These are phyloP conservation scores for Struthio camelus DNA, from an alignment of 2,113 vertebrate species.

Conservation along the genomic window DNA sequence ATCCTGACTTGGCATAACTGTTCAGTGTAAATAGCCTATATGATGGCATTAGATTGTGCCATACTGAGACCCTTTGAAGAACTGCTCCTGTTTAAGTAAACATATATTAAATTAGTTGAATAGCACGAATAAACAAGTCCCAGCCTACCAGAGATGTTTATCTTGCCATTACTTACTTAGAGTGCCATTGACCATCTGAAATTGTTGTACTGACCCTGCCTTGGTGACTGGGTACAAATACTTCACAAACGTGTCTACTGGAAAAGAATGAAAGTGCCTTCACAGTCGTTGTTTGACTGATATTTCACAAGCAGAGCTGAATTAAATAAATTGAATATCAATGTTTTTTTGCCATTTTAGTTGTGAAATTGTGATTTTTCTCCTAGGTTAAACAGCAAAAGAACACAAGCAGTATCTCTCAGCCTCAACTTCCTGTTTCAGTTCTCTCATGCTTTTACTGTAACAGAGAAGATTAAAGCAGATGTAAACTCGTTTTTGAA, in stretches of 20 bases:
- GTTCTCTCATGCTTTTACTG: neutral
- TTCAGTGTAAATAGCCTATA: neutral
- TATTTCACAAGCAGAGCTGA: neutral
- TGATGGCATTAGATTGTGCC: neutral
- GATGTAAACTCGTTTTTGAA: neutral
- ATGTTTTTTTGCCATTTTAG: neutral
- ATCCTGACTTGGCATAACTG: neutral
- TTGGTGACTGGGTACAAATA: accelerated
- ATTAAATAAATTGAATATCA: neutral
- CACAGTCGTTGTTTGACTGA: neutral
- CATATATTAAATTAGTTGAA: neutral
- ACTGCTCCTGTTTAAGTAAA: neutral
- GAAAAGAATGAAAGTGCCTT: neutral
- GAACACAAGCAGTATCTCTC: neutral
- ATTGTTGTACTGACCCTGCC: neutral
- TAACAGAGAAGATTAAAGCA: neutral
- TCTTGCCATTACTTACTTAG: neutral
- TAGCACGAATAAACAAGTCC: neutral
- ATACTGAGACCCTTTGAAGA: neutral
- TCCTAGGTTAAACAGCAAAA: neutral
- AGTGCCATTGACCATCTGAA: neutral
- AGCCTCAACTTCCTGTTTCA: neutral
- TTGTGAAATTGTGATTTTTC: neutral
- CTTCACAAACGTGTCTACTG: neutral
- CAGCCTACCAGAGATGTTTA: neutral